phyloP scores from a whole-genome alignment of 2,888 invertebrate genomes.

The Leptarthrus brevirostris region DNA sequence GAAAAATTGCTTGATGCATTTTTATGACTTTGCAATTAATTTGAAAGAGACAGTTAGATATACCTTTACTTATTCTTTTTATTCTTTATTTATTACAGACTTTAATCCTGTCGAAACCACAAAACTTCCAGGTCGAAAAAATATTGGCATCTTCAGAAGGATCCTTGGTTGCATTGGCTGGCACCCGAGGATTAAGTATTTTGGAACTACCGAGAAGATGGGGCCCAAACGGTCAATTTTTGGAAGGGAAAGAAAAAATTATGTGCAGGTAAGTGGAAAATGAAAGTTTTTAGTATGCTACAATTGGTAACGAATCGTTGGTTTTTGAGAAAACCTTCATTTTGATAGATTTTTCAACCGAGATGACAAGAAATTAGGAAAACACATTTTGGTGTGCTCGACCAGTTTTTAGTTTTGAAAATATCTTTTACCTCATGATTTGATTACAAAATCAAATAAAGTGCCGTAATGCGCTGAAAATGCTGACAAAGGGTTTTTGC shows the following conservation, averaged over 20 bases:
- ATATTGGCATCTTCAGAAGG: slow-evolving; percentile 73
- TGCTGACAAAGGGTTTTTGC: too few species aligned
- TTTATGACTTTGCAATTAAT: not conserved
- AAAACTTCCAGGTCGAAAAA: slow-evolving; percentile 75
- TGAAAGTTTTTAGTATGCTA: too few species aligned
- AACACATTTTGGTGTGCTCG: too few species aligned
- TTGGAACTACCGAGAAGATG: slow-evolving; percentile 77
- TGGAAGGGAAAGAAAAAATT: slow-evolving; percentile 74
- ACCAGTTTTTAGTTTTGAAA: too few species aligned
- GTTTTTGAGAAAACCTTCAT: too few species aligned
- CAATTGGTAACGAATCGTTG: too few species aligned
- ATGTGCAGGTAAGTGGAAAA: slow-evolving; percentile 72
- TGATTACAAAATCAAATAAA: too few species aligned
- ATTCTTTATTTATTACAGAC: slow-evolving; percentile 68
- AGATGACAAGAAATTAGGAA: too few species aligned
- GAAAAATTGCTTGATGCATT: not conserved
- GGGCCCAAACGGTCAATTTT: slow-evolving; percentile 74
- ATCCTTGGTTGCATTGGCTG: slow-evolving; percentile 74
- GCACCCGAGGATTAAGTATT: slow-evolving; percentile 74
- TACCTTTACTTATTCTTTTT: not conserved
- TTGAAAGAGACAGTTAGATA: not conserved
- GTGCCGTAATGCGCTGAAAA: too few species aligned
- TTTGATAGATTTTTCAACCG: too few species aligned
- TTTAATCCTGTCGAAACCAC: slow-evolving; percentile 73
- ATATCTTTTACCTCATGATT: too few species aligned